Percentiles rank a stretch among this genome's conserved stretches.
Evolutionary conservation across 2,888 invertebrate species (phyloP).

Genomic region (Polietes domitor): DNA sequence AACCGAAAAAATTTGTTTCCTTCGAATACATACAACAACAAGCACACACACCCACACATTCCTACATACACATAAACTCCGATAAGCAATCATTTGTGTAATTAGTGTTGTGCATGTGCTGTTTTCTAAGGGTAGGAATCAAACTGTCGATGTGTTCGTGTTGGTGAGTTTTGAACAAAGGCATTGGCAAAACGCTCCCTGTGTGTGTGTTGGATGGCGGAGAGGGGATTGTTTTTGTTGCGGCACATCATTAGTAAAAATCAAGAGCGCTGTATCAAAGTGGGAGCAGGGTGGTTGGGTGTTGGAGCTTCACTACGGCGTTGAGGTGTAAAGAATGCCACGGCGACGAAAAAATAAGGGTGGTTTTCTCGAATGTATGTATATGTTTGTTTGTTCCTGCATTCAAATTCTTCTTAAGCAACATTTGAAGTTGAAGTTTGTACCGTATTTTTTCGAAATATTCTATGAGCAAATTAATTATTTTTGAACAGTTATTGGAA

Average conservation of each 20-base stretch:
- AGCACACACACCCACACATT: background rate
- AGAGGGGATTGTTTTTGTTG: conserved; percentile 7
- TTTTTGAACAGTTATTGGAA: conserved; percentile 5
- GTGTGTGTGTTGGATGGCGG: background rate
- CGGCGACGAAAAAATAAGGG: conserved; percentile 2
- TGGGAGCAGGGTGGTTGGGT: background rate
- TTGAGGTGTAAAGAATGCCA: conserved; percentile 9
- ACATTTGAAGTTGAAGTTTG: background rate
- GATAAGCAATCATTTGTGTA: conserved; percentile 33
- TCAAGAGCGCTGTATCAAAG: conserved; percentile 18
- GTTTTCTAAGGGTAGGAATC: background rate
- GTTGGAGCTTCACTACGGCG: background rate
- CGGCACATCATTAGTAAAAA: conserved; percentile 37
- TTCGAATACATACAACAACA: background rate
- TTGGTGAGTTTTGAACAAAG: background rate
- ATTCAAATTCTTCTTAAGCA: background rate
- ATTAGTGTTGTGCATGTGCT: conserved; percentile 20
- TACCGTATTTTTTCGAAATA: background rate
- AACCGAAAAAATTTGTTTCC: conserved; percentile 16
- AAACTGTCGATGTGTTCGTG: background rate
- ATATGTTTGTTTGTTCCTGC: background rate
- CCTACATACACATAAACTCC: background rate
- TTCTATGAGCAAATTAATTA: conserved; percentile 18
- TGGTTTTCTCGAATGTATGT: background rate
- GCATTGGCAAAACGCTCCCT: background rate